Percentiles rank a stretch among this genome's conserved stretches.
Evolutionary conservation across 1,140 invertebrate genomes (phyloP).

Genomic region (Lineus longissimus): DNA sequence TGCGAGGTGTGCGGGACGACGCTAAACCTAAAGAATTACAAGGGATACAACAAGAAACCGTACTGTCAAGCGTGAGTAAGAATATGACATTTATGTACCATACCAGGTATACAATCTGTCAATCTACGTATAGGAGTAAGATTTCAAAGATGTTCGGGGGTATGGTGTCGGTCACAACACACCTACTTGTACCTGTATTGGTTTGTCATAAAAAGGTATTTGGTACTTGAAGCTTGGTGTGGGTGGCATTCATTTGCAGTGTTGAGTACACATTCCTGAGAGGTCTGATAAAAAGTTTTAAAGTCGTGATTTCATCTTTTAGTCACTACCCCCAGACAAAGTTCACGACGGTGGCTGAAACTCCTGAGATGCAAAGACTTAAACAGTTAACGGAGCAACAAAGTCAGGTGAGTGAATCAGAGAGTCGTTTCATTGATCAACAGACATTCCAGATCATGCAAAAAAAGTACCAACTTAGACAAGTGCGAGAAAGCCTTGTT

Average conservation of each 20-base stretch:
- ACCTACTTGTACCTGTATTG: no score
- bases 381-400: conserved; percentile 97
- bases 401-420: conserved; percentile 74
- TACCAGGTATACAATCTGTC: no score
- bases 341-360: conserved; percentile 93
- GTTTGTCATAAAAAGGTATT: no score
- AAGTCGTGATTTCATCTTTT: conserved; percentile 43
- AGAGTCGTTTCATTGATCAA: not conserved
- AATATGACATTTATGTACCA: conserved; percentile 6
- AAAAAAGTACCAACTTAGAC: no score
- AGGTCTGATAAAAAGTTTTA: not conserved
- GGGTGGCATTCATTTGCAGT: no score
- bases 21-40: conserved; percentile 98
- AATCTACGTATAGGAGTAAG: no score
- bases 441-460: no score
- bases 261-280: no score
- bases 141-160: no score
- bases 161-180: no score
- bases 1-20: conserved; percentile 97
- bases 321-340: conserved; percentile 97
- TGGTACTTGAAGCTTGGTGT: no score
- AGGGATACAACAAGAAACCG: conserved; percentile 96
- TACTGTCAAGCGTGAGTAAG: conserved; percentile 97
- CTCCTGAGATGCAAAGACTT: conserved; percentile 91
- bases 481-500: no score